These are phyloP conservation scores for Sakesphorus luctuosus DNA, from an alignment of 2,113 vertebrate species.

Conservation along the genomic window DNA sequence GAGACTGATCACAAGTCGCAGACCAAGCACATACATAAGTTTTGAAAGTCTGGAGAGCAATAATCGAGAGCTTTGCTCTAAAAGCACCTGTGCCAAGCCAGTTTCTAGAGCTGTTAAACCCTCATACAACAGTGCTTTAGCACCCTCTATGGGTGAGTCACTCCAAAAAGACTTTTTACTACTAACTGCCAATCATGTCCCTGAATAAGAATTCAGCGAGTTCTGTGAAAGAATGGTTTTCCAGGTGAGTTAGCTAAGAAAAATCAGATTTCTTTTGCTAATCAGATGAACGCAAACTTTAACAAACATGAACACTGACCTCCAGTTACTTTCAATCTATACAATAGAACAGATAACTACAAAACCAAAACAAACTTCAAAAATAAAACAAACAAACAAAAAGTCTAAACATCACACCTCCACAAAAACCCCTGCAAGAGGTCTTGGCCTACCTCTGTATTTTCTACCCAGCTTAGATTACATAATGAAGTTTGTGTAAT, in stretches of 20 bases:
- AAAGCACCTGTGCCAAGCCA: neutral
- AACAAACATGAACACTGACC: neutral
- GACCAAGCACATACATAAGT: neutral
- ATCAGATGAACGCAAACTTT: neutral
- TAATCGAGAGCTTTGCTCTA: rapidly evolving
- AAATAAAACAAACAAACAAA: neutral
- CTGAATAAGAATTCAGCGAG: neutral
- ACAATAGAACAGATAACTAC: neutral
- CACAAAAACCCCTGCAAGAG: neutral
- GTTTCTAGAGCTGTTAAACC: neutral
- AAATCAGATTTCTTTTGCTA: neutral
- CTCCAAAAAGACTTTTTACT: neutral
- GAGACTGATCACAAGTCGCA: rapidly evolving
- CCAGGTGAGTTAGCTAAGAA: neutral
- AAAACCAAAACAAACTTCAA: neutral
- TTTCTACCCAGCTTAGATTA: neutral
- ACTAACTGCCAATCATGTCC: neutral
- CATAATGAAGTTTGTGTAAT: neutral
- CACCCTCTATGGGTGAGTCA: constrained; percentile 72
- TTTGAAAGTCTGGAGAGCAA: neutral
- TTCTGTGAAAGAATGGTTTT: neutral
- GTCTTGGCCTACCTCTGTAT: neutral
- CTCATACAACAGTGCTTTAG: constrained; percentile 41
- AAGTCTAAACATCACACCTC: neutral
- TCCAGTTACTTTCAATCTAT: neutral